Conservation (phyloP, 2,797 vertebrate species). For the Acanthornis magna region DNA sequence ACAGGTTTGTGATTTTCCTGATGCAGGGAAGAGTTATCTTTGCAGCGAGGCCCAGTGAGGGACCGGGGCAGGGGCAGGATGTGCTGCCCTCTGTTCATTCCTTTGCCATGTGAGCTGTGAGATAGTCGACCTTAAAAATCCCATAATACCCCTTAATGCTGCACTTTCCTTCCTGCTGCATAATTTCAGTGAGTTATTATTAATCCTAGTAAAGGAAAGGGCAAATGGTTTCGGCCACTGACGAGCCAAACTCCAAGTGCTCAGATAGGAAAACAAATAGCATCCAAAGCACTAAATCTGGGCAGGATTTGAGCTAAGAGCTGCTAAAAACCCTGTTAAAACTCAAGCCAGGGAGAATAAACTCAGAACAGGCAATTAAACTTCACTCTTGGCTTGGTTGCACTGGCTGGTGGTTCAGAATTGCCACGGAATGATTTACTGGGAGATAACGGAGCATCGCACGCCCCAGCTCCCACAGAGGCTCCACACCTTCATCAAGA, state of each 20-base stretch:
- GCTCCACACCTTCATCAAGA: background rate
- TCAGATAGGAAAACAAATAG: background rate
- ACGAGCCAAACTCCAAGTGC: background rate
- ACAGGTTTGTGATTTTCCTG: constrained; percentile 65
- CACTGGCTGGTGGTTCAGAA: background rate
- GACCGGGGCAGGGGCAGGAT: background rate
- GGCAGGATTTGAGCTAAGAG: background rate
- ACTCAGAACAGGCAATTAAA: background rate
- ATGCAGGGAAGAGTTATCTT: background rate
- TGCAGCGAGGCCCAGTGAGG: background rate
- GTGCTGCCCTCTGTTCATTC: background rate
- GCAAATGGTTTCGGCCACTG: background rate
- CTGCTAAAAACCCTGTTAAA: constrained; percentile 16
- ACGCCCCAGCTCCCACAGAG: background rate
- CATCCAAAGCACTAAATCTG: background rate
- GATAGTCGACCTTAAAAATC: background rate
- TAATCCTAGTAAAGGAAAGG: background rate
- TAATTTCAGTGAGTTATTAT: background rate
- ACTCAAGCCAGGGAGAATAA: constrained; percentile 2
- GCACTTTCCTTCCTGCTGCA: background rate
- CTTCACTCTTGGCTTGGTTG: background rate
- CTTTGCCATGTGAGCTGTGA: background rate
- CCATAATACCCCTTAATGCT: background rate
- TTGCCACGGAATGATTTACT: background rate
- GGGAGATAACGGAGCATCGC: background rate